phyloP scores from a whole-genome alignment of 2,888 invertebrate species.

The Megalurothrips usitatus region DNA sequence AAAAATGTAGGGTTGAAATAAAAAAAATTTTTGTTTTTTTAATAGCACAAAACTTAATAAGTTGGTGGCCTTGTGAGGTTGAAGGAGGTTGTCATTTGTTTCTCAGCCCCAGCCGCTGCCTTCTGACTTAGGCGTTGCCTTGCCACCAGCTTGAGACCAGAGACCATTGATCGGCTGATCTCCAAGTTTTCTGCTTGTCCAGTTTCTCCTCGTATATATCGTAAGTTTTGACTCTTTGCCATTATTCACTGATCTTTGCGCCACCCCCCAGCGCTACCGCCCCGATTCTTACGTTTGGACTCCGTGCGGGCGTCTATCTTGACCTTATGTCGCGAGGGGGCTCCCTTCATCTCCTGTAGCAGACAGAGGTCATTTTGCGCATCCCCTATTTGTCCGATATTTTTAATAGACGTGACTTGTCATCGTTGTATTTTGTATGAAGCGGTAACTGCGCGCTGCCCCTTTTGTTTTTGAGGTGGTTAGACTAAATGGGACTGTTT shows the following conservation, averaged over 20 bases:
- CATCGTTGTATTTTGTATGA: background rate
- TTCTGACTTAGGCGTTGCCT: background rate
- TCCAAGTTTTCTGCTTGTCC: background rate
- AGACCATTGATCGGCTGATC: background rate
- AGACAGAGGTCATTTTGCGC: background rate
- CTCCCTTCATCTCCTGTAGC: background rate
- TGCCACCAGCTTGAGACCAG: background rate
- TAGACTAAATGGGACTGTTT: too few species aligned
- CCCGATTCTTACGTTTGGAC: background rate
- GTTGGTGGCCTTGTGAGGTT: too few species aligned
- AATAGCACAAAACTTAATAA: too few species aligned
- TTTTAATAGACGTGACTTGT: background rate
- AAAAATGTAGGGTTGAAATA: too few species aligned
- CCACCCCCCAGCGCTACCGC: background rate
- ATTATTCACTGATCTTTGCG: background rate
- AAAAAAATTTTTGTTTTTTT: too few species aligned
- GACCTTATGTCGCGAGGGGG: background rate
- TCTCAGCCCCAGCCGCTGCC: too few species aligned
- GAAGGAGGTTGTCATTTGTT: too few species aligned
- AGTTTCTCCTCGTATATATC: background rate
- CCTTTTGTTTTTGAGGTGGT: too few species aligned
- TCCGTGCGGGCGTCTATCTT: background rate
- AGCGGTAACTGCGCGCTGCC: too few species aligned
- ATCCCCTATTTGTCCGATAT: background rate
- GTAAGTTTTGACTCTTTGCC: background rate